Percentiles rank a stretch among this genome's conserved stretches.
These are phyloP conservation scores for Leptocoma aspasia DNA, from an alignment of 2,113 vertebrate species.

Conservation along the genomic window DNA sequence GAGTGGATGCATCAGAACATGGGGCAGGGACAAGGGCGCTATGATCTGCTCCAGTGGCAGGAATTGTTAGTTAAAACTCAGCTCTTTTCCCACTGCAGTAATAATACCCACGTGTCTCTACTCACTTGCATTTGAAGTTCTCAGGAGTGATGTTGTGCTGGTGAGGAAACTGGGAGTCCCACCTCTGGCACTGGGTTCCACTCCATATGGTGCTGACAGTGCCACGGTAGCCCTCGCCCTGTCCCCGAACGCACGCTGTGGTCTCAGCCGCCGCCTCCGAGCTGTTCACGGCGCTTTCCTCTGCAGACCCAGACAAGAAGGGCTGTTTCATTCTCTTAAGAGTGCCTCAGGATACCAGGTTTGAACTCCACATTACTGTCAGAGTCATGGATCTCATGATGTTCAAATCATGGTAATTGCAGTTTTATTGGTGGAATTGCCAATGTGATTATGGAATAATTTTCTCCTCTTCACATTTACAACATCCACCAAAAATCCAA, in stretches of 20 bases:
- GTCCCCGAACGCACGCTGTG: constrained; percentile 78
- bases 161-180: constrained; percentile 94
- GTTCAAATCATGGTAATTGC: neutral
- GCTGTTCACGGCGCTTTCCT: constrained; percentile 51
- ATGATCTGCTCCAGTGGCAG: neutral
- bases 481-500: neutral
- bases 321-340: neutral
- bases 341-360: neutral
- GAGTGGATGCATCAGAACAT: neutral
- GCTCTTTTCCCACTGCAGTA: neutral
- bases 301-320: constrained; percentile 51
- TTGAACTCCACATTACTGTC: neutral
- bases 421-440: neutral
- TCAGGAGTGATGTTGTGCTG: constrained; percentile 87
- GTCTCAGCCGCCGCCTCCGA: constrained; percentile 75
- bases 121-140: constrained; percentile 97
- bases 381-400: neutral
- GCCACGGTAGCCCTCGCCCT: constrained; percentile 89
- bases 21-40: neutral
- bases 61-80: neutral
- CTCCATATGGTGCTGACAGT: constrained; percentile 79
- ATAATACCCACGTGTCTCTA: neutral
- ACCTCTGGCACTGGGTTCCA: constrained; percentile 87
- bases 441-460: neutral
- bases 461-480: neutral